phyloP scores from a whole-genome alignment of 2,113 vertebrate species.

The Microcebus jonahi region DNA sequence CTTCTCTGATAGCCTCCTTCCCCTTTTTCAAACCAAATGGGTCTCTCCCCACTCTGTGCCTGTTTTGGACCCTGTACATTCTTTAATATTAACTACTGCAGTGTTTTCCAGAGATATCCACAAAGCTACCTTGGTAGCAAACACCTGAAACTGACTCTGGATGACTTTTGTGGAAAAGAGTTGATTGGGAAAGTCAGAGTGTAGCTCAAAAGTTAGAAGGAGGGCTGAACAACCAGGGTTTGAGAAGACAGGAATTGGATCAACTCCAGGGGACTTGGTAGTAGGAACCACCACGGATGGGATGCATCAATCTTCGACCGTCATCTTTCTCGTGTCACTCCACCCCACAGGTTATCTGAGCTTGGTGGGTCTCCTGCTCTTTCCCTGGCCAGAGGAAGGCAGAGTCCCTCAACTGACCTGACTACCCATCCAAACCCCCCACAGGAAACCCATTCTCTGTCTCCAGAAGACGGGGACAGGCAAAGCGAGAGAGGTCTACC shows the following conservation, averaged over 20 bases:
- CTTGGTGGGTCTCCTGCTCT: not conserved
- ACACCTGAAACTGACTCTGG: fast-evolving
- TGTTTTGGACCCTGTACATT: not conserved
- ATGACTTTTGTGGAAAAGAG: not conserved
- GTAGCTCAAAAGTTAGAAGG: no score
- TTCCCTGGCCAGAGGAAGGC: not conserved
- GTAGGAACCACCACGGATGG: fast-evolving
- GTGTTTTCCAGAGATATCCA: not conserved
- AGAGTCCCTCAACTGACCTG: not conserved
- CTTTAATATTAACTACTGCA: no score
- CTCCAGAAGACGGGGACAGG: not conserved
- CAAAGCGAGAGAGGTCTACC: fast-evolving
- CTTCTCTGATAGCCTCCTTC: not conserved
- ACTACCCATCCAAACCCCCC: not conserved
- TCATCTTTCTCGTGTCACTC: not conserved
- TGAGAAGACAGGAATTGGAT: fast-evolving
- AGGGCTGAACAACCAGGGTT: not conserved
- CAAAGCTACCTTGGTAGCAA: not conserved
- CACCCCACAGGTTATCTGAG: not conserved
- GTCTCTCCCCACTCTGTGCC: fast-evolving
- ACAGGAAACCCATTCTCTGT: not conserved
- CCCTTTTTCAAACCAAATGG: not conserved
- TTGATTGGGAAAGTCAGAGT: not conserved
- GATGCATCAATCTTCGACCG: fast-evolving
- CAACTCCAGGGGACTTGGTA: fast-evolving